Base-by-base conservation (phyloP, 2,797 vertebrate genomes). In the Gouania willdenowi region DNA sequence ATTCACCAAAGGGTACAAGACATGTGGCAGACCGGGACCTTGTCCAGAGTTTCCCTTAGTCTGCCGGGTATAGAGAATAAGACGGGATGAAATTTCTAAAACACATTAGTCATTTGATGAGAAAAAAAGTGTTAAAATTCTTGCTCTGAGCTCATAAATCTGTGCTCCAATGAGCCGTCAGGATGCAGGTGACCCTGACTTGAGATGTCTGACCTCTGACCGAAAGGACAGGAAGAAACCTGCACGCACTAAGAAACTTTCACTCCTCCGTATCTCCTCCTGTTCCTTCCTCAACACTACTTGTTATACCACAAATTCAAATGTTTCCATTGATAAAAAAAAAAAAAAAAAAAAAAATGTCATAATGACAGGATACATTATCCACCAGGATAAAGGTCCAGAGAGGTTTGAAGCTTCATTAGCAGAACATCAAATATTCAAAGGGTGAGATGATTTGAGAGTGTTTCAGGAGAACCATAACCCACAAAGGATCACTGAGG, bases 401-500 rank as follows among this genome's bases (percentile, higher is more conserved):
- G n/a, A n/a, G n/a, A n/a, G n/a, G n/a, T n/a, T n/a, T n/a, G n/a
- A n/a, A n/a, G n/a, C n/a, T n/a, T n/a, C n/a, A n/a, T n/a, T n/a
- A n/a, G n/a, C n/a, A n/a, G n/a, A n/a, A n/a, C n/a, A n/a, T n/a
- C n/a, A n/a, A n/a, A n/a, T n/a, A n/a, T n/a, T n/a, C n/a, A n/a
- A n/a, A n/a, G n/a, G n/a, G n/a, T n/a, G n/a, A n/a, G n/a, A n/a
- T n/a, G n/a, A n/a, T n/a, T n/a, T n/a, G n/a, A n/a, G 35, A 21
- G 29, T 46, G 36, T 36, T 68, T 53, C 43, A 65, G 43, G 18
- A 60, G 46, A 68, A 63, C 37, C 52, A 28, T 50, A 69, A 73
- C 73, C 53, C 59, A 63, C 55, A 67, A 75, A 78, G 71, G 42
- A 63, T 45, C 51, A n/a, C n/a, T 3, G 12, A 63, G 62, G 50